phyloP scores from a whole-genome alignment of 2,888 invertebrate species.

The Brachypalpus laphriformis region DNA sequence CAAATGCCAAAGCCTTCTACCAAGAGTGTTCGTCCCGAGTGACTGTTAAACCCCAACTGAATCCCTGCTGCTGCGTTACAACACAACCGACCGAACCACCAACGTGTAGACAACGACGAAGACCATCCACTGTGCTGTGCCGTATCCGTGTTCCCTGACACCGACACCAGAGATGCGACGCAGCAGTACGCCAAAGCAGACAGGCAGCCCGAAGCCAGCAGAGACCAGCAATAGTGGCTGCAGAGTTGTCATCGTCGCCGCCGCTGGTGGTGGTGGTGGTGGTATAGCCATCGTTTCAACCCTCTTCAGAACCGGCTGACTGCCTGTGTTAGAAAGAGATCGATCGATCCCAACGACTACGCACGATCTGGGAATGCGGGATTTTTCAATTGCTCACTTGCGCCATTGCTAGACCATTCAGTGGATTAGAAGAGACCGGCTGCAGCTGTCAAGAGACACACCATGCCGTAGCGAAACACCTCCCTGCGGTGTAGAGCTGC shows the following conservation, averaged over 20 bases:
- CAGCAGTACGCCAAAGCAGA: slow-evolving; percentile 61
- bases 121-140: slow-evolving; percentile 41
- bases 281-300: slow-evolving; percentile 76
- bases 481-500: slow-evolving; percentile 43
- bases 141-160: slow-evolving; percentile 53
- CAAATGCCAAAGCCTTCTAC: slow-evolving; percentile 68
- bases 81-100: slow-evolving; percentile 72
- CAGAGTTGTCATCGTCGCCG: slow-evolving; percentile 55
- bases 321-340: slow-evolving; percentile 33
- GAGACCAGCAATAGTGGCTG: slow-evolving; percentile 64
- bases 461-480: slow-evolving; percentile 23
- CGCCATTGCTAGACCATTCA: slow-evolving; percentile 29
- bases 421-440: slow-evolving; percentile 40
- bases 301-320: slow-evolving; percentile 20
- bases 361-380: slow-evolving; percentile 60
- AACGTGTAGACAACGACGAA: slow-evolving; percentile 71
- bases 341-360: slow-evolving; percentile 14
- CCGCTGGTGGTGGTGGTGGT: slow-evolving; percentile 75
- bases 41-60: slow-evolving; percentile 84
- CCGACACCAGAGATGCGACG: slow-evolving; percentile 64
- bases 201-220: slow-evolving; percentile 72
- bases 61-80: slow-evolving; percentile 80
- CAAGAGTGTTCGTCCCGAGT: slow-evolving; percentile 81
- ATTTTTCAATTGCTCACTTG: slow-evolving; percentile 56
- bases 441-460: slow-evolving; percentile 45